Conservation (phyloP, 1,140 invertebrate species). For the Anoplophora glabripennis region DNA sequence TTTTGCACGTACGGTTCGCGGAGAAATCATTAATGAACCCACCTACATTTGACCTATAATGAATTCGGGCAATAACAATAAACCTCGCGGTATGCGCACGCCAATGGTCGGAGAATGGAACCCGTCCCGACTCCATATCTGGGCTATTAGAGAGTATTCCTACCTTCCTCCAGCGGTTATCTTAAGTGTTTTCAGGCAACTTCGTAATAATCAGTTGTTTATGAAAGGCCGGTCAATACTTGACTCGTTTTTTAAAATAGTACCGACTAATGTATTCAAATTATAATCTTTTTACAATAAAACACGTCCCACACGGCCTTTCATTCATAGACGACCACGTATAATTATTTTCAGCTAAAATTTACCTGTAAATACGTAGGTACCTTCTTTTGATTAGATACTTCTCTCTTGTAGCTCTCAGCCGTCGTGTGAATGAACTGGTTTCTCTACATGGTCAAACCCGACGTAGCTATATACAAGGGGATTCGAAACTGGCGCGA, state of each 20-base stretch:
- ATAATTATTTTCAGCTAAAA: too few relatives aligned
- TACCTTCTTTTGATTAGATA: too few relatives aligned
- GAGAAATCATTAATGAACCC: too few relatives aligned
- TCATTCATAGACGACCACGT: conserved; percentile 10
- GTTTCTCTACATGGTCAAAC: too few relatives aligned
- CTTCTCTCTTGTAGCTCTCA: too few relatives aligned
- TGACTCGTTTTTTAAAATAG: conserved; percentile 13
- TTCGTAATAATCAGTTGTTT: conserved; percentile 16
- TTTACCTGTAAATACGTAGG: too few relatives aligned
- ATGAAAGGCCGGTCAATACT: conserved; percentile 14
- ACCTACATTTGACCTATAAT: too few relatives aligned
- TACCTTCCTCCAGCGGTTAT: conserved; percentile 10
- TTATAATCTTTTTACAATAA: conserved; percentile 13
- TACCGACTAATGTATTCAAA: conserved; percentile 14
- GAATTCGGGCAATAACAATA: too few relatives aligned
- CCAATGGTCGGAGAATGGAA: conserved; percentile 4
- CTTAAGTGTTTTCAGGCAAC: conserved; percentile 10
- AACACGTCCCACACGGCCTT: conserved; percentile 8
- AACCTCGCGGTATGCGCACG: not conserved
- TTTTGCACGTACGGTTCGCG: too few relatives aligned
- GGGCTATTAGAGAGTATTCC: conserved; percentile 15
- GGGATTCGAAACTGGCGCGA: too few relatives aligned
- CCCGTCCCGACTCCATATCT: conserved; percentile 12
- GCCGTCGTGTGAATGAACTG: too few relatives aligned
- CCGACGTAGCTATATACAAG: too few relatives aligned